Conservation (phyloP, 2,113 vertebrate genomes). For the Tonatia bakeri region DNA sequence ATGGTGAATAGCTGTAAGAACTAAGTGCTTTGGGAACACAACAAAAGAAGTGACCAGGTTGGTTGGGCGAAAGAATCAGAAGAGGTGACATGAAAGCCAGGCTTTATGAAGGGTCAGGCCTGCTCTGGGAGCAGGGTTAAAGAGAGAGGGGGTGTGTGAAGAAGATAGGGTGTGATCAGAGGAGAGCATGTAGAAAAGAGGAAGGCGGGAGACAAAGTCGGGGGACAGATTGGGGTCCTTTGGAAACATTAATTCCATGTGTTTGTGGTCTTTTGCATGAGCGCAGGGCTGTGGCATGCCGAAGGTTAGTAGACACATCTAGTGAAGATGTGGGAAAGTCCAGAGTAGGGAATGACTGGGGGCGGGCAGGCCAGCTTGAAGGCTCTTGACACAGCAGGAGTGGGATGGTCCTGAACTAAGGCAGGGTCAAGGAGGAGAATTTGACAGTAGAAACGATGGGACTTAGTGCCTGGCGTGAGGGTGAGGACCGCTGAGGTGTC, state of each 20-base stretch:
- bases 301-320: not conserved
- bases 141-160: too few species aligned
- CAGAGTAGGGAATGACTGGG: not conserved
- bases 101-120: not conserved
- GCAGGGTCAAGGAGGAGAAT: not conserved
- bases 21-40: not conserved
- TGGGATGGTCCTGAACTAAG: not conserved
- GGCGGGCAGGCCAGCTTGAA: not conserved
- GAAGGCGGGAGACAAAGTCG: not conserved
- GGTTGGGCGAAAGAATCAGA: not conserved
- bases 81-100: not conserved
- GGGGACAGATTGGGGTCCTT: not conserved
- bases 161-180: not conserved
- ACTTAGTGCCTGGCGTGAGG: not conserved
- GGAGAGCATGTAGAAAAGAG: not conserved
- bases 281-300: not conserved
- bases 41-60: not conserved
- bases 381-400: fast-evolving
- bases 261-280: not conserved
- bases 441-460: not conserved
- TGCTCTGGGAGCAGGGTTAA: not conserved
- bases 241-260: not conserved
- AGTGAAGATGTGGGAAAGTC: not conserved
- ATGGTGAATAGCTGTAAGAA: not conserved
- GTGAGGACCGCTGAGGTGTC: not conserved